phyloP scores from a whole-genome alignment of 2,797 vertebrate genomes.

The Rachycentron canadum region DNA sequence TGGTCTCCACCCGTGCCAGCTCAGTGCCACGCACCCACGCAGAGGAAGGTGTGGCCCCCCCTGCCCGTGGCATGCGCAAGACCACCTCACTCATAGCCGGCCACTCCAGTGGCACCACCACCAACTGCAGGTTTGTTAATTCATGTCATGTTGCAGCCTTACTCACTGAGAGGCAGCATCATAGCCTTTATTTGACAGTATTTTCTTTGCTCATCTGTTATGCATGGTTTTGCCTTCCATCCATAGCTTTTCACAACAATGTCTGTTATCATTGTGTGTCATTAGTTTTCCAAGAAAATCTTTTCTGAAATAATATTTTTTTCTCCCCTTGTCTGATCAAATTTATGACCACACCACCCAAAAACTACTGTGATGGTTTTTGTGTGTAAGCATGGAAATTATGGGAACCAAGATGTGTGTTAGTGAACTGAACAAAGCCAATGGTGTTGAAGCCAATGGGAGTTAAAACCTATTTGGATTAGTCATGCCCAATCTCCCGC shows the following conservation, averaged over 20 bases:
- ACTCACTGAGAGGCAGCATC: background rate
- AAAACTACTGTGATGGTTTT: constrained; percentile 3
- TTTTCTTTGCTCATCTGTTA: constrained; percentile 4
- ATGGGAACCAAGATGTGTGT: constrained; percentile 19
- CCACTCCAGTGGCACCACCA: constrained; percentile 82
- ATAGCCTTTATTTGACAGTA: background rate
- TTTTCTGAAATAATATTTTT: constrained; percentile 34
- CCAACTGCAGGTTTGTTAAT: constrained; percentile 89
- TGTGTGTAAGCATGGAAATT: constrained; percentile 11
- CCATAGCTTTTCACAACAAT: background rate
- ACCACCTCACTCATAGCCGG: constrained; percentile 90
- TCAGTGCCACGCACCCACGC: constrained; percentile 93
- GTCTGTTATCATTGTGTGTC: background rate
- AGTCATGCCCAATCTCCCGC: constrained; percentile 18
- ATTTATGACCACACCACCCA: constrained; percentile 11
- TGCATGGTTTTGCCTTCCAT: constrained; percentile 11
- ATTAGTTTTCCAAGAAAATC: constrained; percentile 37
- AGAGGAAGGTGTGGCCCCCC: constrained; percentile 84
- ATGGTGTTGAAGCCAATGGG: constrained; percentile 18
- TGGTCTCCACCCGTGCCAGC: constrained; percentile 95
- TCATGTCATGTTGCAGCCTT: background rate
- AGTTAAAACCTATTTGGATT: constrained; percentile 41
- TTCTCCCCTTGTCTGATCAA: constrained; percentile 27
- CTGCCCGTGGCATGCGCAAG: constrained; percentile 89
- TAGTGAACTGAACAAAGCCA: constrained; percentile 35